phyloP scores from a whole-genome alignment of 1,140 invertebrate species.

The Heliconius nattereri region DNA sequence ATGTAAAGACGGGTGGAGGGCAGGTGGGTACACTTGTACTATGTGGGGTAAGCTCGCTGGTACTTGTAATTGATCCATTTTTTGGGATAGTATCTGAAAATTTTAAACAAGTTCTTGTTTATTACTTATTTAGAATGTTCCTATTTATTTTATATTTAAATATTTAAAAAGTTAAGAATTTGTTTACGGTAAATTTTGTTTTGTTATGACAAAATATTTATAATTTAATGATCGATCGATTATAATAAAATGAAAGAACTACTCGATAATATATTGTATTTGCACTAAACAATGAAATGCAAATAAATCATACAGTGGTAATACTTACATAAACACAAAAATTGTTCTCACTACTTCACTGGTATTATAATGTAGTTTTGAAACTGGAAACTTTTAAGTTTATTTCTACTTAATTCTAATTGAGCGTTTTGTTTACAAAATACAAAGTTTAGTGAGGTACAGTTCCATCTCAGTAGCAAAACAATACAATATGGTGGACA shows the following conservation, averaged over 20 bases:
- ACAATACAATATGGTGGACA: conserved; percentile 45
- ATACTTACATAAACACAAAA: not conserved
- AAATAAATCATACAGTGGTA: not conserved
- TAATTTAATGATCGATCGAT: not conserved
- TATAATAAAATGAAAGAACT: not conserved
- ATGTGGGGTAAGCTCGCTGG: conserved; percentile 58
- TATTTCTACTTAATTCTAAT: not conserved
- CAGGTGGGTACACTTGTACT: conserved; percentile 67
- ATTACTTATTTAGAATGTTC: not conserved
- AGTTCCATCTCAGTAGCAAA: conserved; percentile 54
- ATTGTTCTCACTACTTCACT: not conserved
- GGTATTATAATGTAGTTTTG: not conserved
- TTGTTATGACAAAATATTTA: not conserved
- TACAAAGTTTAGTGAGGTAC: conserved; percentile 43
- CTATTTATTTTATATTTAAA: not conserved
- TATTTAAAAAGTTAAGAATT: no score
- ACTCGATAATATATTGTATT: not conserved
- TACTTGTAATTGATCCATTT: conserved; percentile 66
- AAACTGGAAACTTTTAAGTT: not conserved
- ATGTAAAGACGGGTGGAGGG: conserved; percentile 58
- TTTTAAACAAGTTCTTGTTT: not conserved
- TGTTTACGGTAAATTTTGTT: not conserved
- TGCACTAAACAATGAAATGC: not conserved
- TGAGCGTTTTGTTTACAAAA: conserved; percentile 34
- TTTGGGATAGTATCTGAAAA: conserved; percentile 16